A percentile compares a stretch with the other conserved stretches of the same genome.
Conservation (phyloP, 2,888 invertebrate genomes). For the Ectemnius continuus region DNA sequence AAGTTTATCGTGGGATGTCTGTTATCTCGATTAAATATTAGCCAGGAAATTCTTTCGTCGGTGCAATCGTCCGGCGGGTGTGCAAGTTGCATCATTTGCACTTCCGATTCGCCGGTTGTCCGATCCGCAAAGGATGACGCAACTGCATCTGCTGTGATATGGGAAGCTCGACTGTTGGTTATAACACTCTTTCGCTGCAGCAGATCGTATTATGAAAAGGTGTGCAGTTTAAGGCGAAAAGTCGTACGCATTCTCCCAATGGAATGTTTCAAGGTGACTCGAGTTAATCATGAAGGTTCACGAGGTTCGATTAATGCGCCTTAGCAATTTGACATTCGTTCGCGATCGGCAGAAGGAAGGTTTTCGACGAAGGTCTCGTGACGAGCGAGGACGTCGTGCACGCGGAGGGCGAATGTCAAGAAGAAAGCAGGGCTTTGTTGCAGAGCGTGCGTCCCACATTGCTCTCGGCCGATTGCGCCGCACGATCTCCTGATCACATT, state of each 20-base stretch:
- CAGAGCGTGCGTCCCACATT: constrained; percentile 20
- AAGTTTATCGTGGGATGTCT: constrained; percentile 19
- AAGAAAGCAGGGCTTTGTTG: not conserved
- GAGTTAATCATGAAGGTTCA: not conserved
- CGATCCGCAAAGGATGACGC: too few species aligned
- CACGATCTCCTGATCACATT: constrained; percentile 17
- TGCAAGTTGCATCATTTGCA: too few species aligned
- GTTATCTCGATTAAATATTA: constrained; percentile 20
- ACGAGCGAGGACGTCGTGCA: not conserved
- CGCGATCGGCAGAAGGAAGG: not conserved
- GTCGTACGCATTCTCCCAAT: too few species aligned
- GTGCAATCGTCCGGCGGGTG: too few species aligned
- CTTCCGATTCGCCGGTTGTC: too few species aligned
- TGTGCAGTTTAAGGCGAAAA: too few species aligned
- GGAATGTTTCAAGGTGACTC: too few species aligned
- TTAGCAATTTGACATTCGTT: not conserved
- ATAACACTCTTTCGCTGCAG: too few species aligned
- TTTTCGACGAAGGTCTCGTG: not conserved
- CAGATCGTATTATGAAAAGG: too few species aligned
- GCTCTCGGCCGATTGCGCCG: constrained; percentile 21
- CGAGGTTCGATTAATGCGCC: not conserved
- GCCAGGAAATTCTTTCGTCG: not conserved
- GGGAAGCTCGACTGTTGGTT: too few species aligned
- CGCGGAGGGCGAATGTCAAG: too few species aligned
- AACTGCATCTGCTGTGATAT: too few species aligned